These are phyloP conservation scores for Monopterus albus DNA, from an alignment of 2,113 vertebrate genomes.

Conservation along the genomic window DNA sequence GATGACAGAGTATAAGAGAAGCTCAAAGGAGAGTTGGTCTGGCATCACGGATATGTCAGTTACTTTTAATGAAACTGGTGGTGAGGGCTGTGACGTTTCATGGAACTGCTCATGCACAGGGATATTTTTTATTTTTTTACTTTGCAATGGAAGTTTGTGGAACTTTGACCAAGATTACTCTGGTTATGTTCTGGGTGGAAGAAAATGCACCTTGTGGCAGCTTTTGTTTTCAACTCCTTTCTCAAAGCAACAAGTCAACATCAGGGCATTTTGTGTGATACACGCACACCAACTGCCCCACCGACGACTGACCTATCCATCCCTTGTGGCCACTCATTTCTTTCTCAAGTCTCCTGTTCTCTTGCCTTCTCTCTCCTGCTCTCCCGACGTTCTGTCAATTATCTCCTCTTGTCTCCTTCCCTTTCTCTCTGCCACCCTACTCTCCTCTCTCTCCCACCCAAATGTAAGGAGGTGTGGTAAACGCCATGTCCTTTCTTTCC, in stretches of 20 bases:
- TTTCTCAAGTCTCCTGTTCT: neutral
- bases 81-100: neutral
- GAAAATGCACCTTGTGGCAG: neutral
- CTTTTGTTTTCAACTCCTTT: neutral
- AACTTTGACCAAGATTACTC: constrained; percentile 5
- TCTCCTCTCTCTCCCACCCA: constrained; percentile 39
- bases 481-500: constrained; percentile 87
- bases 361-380: neutral
- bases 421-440: neutral
- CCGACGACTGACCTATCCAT: constrained; percentile 1
- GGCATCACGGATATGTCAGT: neutral
- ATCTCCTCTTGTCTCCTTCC: constrained; percentile 1
- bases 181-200: neutral
- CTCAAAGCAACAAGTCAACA: neutral
- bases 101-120: neutral
- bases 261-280: constrained; percentile 29
- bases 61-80: constrained; percentile 4
- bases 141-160: neutral
- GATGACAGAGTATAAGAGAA: constrained; percentile 5
- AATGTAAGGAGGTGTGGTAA: constrained; percentile 76
- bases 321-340: constrained; percentile 15
- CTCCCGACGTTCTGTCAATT: neutral
- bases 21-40: constrained; percentile 1
- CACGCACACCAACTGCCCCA: neutral
- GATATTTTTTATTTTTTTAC: neutral